Evolutionary conservation across 2,888 invertebrate species (phyloP), one percentile per base, ranked within the genome.

Genomic region (Malthinus flaveolus): DNA sequence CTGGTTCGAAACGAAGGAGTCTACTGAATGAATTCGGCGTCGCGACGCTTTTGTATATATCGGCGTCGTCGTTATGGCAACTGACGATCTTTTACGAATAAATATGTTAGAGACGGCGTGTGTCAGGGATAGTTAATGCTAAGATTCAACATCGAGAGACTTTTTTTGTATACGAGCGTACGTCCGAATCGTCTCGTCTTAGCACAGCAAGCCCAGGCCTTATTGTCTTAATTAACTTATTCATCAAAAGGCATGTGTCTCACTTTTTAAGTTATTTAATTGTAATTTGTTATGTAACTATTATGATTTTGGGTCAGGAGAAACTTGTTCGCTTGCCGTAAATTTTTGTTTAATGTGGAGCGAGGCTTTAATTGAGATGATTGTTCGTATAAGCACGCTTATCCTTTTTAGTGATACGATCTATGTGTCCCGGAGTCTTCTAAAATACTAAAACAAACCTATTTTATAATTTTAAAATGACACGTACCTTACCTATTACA

Each of bases 21-120:
- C 61, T 62, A 73, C 72, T 75, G 72, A 75, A 73, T 74, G 73
- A 66, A 68, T 23, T 48, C 55, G 59, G 69, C 73, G 72, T 74
- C 74, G 68, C 71, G 75, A 73, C 75, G 75, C 73, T 56, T 54
- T 49, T 61, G 71, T 72, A 73, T 75, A 72, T 76, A 76, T 73
- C 57, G 73, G 64, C 65, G 69, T 61, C 66, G 72, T 75, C 64
- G 63, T 68, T 68, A 72, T 74, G 71, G 71, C 55, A 64, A 75
- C 74, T 69, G 61, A 61, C 39, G 65, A 66, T 66, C 66, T 62
- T 61, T 59, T 51, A 59, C 55, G 46, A 53, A 42, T 23, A 23
- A 23, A 23, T 44, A 45, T 57, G 49, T 50, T 53, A 59, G 46
- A 56, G 32, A 56, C 46, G 55, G 59, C 66, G 62, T 65, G 65